Conservation (phyloP, 2,888 invertebrate species). For the Amphimallon solstitiale region DNA sequence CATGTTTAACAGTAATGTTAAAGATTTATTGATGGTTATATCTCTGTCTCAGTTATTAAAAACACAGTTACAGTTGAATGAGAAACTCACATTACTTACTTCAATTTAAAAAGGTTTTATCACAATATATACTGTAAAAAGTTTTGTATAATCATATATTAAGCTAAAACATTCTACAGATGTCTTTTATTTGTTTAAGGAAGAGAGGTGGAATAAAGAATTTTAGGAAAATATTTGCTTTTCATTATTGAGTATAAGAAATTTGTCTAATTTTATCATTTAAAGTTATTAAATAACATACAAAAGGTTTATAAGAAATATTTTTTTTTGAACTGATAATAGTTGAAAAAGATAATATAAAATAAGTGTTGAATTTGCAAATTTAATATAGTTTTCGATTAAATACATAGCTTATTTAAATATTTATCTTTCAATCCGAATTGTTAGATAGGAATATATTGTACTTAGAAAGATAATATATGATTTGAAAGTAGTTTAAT, state of each 20-base stretch:
- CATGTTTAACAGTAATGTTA: conserved; percentile 95
- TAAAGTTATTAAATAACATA: no score
- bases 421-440: no score
- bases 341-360: no score
- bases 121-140: neutral
- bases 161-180: conserved; percentile 26
- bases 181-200: conserved; percentile 22
- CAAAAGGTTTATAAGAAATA: no score
- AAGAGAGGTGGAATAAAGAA: conserved; percentile 9
- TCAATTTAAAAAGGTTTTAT: conserved; percentile 61
- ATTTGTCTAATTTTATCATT: no score
- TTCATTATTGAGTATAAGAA: neutral
- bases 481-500: no score
- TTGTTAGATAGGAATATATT: no score
- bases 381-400: no score
- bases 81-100: conserved; percentile 90
- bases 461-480: no score
- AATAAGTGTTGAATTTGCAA: no score
- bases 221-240: conserved; percentile 9
- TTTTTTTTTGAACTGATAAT: no score
- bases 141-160: conserved; percentile 29
- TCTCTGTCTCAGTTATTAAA: conserved; percentile 95
- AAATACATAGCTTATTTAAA: no score
- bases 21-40: conserved; percentile 97
- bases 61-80: conserved; percentile 95